phyloP scores from a whole-genome alignment of 2,113 vertebrate species.

The Heterotilapia buettikoferi region DNA sequence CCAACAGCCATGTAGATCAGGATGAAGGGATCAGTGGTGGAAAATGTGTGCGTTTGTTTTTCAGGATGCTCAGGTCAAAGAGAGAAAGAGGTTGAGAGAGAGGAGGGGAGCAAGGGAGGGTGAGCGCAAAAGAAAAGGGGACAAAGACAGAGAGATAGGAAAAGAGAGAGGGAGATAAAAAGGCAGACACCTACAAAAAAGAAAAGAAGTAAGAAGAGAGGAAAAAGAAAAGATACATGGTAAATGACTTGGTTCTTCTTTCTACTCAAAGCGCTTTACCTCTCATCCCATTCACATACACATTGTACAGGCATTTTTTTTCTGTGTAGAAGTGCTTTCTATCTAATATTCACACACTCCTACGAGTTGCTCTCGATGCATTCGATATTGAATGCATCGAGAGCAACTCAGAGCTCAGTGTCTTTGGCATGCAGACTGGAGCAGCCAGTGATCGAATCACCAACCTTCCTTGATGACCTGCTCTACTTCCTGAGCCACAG shows the following conservation, averaged over 20 bases:
- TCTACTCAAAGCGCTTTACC: neutral
- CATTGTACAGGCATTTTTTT: neutral
- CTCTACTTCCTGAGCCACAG: neutral
- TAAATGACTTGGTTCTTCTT: neutral
- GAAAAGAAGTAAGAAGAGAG: neutral
- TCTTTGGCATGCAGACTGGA: neutral
- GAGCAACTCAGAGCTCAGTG: neutral
- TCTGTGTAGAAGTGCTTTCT: neutral
- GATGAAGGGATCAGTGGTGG: neutral
- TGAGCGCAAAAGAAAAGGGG: neutral
- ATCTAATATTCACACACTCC: neutral
- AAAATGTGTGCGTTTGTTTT: conserved; percentile 2
- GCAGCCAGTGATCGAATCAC: neutral
- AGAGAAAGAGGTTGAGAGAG: neutral
- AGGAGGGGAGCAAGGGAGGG: neutral
- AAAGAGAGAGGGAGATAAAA: neutral
- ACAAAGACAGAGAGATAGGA: neutral
- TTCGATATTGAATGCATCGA: neutral
- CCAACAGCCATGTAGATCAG: neutral
- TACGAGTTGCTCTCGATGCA: neutral
- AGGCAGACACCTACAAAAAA: neutral
- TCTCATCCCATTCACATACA: no score
- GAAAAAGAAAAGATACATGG: neutral
- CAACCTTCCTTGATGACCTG: neutral
- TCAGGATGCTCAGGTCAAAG: neutral